Evolutionary conservation across 2,113 vertebrate species (phyloP).

Genomic region (Poecilia latipinna): DNA sequence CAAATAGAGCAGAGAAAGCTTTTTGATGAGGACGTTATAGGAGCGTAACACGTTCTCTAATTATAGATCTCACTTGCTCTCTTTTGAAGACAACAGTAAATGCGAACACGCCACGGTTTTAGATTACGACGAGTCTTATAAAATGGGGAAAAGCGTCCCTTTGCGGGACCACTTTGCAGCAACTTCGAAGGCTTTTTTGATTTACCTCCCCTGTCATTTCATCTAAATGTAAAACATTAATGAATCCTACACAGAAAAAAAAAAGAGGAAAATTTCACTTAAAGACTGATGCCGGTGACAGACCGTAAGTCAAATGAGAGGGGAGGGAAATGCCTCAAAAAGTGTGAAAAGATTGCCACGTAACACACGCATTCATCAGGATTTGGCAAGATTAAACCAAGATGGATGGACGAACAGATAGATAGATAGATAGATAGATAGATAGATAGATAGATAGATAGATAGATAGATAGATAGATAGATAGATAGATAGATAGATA

Average conservation of each 20-base stretch:
- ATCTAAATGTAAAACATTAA: slow-evolving; percentile 72
- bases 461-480: slow-evolving; percentile 26
- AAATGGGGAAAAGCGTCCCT: slow-evolving; percentile 62
- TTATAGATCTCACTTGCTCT: slow-evolving; percentile 77
- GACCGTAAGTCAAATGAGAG: slow-evolving; percentile 68
- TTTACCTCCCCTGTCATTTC: slow-evolving; percentile 75
- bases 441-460: slow-evolving; percentile 25
- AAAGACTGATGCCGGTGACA: slow-evolving; percentile 55
- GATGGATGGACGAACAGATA: slow-evolving; percentile 23
- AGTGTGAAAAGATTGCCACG: slow-evolving; percentile 59
- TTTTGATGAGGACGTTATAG: slow-evolving; percentile 75
- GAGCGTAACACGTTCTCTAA: slow-evolving; percentile 78
- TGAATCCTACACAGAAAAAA: slow-evolving; percentile 70
- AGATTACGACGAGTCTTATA: slow-evolving; percentile 69
- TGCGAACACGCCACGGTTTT: slow-evolving; percentile 69
- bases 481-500: slow-evolving; percentile 35
- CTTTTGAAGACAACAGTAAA: slow-evolving; percentile 81
- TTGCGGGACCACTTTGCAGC: slow-evolving; percentile 55
- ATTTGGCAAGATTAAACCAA: background rate
- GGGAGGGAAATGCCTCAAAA: slow-evolving; percentile 56
- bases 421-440: slow-evolving; percentile 31
- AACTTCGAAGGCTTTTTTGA: slow-evolving; percentile 37
- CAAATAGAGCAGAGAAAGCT: slow-evolving; percentile 78
- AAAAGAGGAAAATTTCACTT: slow-evolving; percentile 72
- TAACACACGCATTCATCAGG: slow-evolving; percentile 15